Percentiles rank a stretch among this genome's conserved stretches.
These are phyloP conservation scores for Trematocara macrostoma DNA, from an alignment of 2,113 vertebrate genomes.

Conservation along the genomic window DNA sequence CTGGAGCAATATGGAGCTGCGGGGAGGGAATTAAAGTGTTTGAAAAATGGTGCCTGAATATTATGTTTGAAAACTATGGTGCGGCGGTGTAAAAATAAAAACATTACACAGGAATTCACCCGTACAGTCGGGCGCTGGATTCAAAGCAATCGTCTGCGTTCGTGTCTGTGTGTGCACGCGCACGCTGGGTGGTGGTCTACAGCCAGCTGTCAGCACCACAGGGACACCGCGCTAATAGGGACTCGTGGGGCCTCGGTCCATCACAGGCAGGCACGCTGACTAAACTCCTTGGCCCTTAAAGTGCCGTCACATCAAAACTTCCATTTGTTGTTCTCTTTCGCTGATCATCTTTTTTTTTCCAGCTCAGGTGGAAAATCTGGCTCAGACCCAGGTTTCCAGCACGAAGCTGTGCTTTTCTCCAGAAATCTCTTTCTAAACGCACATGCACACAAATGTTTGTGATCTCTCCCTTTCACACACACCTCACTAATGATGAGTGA, in stretches of 20 bases:
- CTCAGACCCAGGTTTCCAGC: constrained; percentile 51
- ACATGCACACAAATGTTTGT: constrained; percentile 24
- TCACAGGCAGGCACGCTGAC: constrained; percentile 55
- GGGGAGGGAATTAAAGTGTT: background rate
- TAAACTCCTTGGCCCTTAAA: constrained; percentile 50
- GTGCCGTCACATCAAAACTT: constrained; percentile 48
- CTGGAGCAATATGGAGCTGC: background rate
- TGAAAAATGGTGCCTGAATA: constrained; percentile 24
- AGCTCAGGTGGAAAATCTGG: constrained; percentile 62
- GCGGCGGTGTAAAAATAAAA: constrained; percentile 13
- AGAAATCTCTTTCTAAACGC: constrained; percentile 2
- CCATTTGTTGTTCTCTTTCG: constrained; percentile 34
- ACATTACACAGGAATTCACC: constrained; percentile 18
- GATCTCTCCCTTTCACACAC: constrained; percentile 43
- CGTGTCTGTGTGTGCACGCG: constrained; percentile 31
- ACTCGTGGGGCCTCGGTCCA: constrained; percentile 58
- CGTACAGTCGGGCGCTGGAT: background rate
- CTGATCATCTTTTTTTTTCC: constrained; percentile 1
- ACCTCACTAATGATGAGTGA: constrained; percentile 62
- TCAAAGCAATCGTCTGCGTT: constrained; percentile 13
- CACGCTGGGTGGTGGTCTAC: constrained; percentile 49
- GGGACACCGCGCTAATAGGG: constrained; percentile 74
- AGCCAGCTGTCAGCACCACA: constrained; percentile 73
- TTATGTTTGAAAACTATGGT: constrained; percentile 21
- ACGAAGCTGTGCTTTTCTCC: constrained; percentile 12